Base-by-base conservation (phyloP, 2,888 invertebrate genomes). In the Caenorhabditis virilis region DNA sequence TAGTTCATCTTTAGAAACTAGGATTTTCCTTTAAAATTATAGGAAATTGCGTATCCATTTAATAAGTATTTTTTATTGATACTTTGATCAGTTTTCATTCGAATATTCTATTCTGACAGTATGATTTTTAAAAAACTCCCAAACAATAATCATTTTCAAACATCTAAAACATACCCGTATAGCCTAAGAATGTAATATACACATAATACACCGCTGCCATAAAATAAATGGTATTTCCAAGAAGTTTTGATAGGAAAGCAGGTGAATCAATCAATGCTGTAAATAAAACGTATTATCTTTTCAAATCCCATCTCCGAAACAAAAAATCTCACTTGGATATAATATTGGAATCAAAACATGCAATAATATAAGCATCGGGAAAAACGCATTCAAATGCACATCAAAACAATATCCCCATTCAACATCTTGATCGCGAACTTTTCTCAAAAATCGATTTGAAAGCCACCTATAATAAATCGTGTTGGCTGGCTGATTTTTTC, bases 381-480 rank as follows among this genome's bases (percentile, higher is more conserved):
- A 95, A 85, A 95, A 93, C 2, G 97, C 97, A 86, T 98, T 98
- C 78, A 98, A 88, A 86, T 98, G 97, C 5, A 98, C 93, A 85
- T 98, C 97, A 85, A 98, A 98, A 18, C 93, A 91, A 85, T 94
- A 98, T 5, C 92, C 97, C 97, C 97, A 98, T 85, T 98, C 97
- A n/a, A 88, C 88, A 84, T 95, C 92, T 79, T 89, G 89, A 38
- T 88, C 88, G 39, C 56, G 55, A 38, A 78, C 74, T 54, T 88
- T 88, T 5, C 90, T 87, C 73, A 91, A 84, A 84, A 90, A 92
- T 76, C 88, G 88, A 85, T 94, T 94, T 69, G 89, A 88, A 27
- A 92, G 72, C 83, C 90, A 89, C 92, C 92, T 92, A 84, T n/a
- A 84, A 82, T 51, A 26, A 27, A 4, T 30, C 6, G 13, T 22